phyloP scores from a whole-genome alignment of 2,113 vertebrate genomes.

The Alligator sinensis region DNA sequence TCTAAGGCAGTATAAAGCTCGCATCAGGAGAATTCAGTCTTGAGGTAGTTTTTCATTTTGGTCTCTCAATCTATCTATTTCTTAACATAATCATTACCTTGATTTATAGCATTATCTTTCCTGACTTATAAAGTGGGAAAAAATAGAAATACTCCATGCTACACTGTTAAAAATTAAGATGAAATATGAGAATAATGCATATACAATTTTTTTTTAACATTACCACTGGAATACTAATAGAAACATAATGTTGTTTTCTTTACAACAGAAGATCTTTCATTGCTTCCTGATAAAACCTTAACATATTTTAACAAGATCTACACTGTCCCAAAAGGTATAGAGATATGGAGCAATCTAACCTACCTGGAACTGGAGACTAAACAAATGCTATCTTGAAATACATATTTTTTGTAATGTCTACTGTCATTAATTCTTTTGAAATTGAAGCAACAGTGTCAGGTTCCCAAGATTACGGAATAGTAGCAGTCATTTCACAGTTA shows the following conservation, averaged over 20 bases:
- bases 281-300: neutral
- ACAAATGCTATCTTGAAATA: neutral
- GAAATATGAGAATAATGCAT: neutral
- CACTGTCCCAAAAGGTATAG: neutral
- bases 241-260: neutral
- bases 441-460: neutral
- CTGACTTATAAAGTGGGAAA: neutral
- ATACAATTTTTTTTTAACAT: neutral
- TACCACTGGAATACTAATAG: neutral
- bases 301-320: neutral
- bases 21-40: conserved; percentile 3
- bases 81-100: neutral
- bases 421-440: neutral
- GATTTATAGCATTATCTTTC: neutral
- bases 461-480: neutral
- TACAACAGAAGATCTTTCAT: neutral
- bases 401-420: neutral
- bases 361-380: neutral
- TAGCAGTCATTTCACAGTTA: neutral
- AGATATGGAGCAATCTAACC: neutral
- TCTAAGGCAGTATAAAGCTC: conserved; percentile 18
- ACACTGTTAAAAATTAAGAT: conserved; percentile 20
- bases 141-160: neutral
- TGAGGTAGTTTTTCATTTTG: neutral
- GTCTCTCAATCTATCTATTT: conserved; percentile 16